Conservation (phyloP, 2,113 vertebrate genomes). For the Pseudolaguvia tuberculata region DNA sequence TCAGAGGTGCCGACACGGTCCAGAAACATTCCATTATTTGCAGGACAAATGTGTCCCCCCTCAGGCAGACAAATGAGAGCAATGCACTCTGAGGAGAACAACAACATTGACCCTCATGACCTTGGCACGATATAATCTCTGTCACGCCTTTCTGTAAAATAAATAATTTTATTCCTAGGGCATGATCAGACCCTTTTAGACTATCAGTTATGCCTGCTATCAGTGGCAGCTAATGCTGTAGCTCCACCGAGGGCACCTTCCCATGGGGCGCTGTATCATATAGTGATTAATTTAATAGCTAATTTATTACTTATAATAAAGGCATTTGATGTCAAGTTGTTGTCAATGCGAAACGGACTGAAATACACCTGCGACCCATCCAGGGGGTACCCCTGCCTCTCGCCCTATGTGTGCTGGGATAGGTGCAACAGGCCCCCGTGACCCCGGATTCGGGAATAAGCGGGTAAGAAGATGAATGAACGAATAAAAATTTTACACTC, state of each 20-base stretch:
- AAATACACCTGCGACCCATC: too few species aligned
- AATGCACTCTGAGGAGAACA: slow-evolving; percentile 59
- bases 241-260: slow-evolving; percentile 48
- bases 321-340: too few species aligned
- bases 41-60: slow-evolving; percentile 55
- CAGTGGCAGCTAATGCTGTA: slow-evolving; percentile 46
- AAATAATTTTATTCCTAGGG: slow-evolving; percentile 46
- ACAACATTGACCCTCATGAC: slow-evolving; percentile 59
- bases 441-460: too few species aligned
- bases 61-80: slow-evolving; percentile 62
- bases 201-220: slow-evolving; percentile 54
- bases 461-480: too few species aligned
- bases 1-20: slow-evolving; percentile 55
- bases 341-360: too few species aligned
- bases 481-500: too few species aligned
- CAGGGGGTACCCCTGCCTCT: too few species aligned
- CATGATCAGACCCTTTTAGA: slow-evolving; percentile 48
- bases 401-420: too few species aligned
- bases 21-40: slow-evolving; percentile 58
- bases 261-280: slow-evolving; percentile 36
- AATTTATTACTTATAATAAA: slow-evolving; percentile 12
- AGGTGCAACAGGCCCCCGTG: too few species aligned
- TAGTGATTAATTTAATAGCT: slow-evolving; percentile 28
- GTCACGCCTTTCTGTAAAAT: slow-evolving; percentile 47
- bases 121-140: slow-evolving; percentile 58